Conservation (phyloP, 2,888 invertebrate genomes). For the Cantharis nigra region DNA sequence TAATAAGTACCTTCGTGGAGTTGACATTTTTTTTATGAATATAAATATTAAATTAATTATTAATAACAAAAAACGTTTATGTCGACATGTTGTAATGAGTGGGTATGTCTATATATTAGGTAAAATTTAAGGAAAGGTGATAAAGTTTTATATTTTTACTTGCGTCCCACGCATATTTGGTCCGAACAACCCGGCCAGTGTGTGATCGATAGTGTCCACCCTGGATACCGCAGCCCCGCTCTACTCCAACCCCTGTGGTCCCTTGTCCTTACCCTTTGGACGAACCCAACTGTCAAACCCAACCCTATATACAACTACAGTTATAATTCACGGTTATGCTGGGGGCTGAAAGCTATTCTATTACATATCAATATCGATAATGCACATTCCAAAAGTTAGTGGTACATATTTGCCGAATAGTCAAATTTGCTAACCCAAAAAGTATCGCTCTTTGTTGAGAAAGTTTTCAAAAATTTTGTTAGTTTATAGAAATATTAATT, state of each 20-base stretch:
- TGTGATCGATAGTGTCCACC: slow-evolving; percentile 56
- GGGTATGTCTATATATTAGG: not conserved
- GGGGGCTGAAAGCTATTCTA: slow-evolving; percentile 27
- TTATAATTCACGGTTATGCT: slow-evolving; percentile 36
- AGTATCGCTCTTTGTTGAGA: not conserved
- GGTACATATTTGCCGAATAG: slow-evolving; percentile 18
- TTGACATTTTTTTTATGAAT: not conserved
- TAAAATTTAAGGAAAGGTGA: slow-evolving; percentile 27
- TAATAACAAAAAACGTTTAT: not conserved
- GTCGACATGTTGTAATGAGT: not conserved
- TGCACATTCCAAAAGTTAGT: slow-evolving; percentile 27
- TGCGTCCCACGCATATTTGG: slow-evolving; percentile 44
- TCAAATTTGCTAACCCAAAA: not conserved
- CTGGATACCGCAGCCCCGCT: slow-evolving; percentile 46
- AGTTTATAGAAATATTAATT: not conserved
- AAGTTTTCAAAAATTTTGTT: too few relatives aligned
- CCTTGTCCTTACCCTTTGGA: slow-evolving; percentile 28
- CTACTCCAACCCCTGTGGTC: slow-evolving; percentile 20
- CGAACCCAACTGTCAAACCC: slow-evolving; percentile 40
- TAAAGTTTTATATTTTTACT: slow-evolving; percentile 37
- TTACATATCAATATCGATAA: slow-evolving; percentile 29
- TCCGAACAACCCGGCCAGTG: slow-evolving; percentile 45
- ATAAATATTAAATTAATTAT: not conserved
- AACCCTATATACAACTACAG: slow-evolving; percentile 37
- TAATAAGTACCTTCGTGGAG: not conserved